Evolutionary conservation across 2,888 invertebrate species (phyloP), one percentile per base, ranked within the genome.

Genomic region (Heliconius ismenius): DNA sequence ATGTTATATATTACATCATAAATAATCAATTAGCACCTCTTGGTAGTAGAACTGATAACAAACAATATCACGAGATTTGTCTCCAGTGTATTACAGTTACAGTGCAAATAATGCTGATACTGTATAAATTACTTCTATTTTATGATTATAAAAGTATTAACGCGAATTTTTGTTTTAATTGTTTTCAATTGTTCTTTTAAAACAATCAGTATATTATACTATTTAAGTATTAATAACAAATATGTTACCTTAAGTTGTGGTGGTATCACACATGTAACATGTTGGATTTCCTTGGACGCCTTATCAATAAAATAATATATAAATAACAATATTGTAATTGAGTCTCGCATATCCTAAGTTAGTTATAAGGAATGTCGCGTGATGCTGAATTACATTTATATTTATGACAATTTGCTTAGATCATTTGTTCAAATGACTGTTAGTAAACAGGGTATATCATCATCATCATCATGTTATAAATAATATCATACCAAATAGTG

Each of bases 251-350:
- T 58, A 58, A 4, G 58, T 58, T 11, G n/a, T 11, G 10, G 58
- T 58, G 58, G n/a, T 58, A 58, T 58, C 11, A n/a, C 4, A 58
- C 58, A 58, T 58, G n/a, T n/a, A 58, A n/a, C n/a, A 58, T 10
- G n/a, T 58, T n/a, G n/a, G n/a, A 49, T 49, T 49, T 64, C 64
- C 32, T 32, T 32, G 21, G 32, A 32, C 9, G 64, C 43, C 62
- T 63, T 63, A 63, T 62, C 73, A 32, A 39, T 39, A 18, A 62
- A 32, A 32, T 32, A 32, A 62, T 39, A 36, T 49, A 49, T 62
- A 62, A 68, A 74, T 74, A 74, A 60, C 24, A 60, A 58, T 58
- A 54, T 54, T 58, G 58, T n/a, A 58, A n/a, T n/a, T 58, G 58
- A 58, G n/a, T 58, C n/a, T 58, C 58, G 58, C 58, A n/a, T n/a